Conservation (phyloP, 2,113 vertebrate species). For the Cacatua alba region DNA sequence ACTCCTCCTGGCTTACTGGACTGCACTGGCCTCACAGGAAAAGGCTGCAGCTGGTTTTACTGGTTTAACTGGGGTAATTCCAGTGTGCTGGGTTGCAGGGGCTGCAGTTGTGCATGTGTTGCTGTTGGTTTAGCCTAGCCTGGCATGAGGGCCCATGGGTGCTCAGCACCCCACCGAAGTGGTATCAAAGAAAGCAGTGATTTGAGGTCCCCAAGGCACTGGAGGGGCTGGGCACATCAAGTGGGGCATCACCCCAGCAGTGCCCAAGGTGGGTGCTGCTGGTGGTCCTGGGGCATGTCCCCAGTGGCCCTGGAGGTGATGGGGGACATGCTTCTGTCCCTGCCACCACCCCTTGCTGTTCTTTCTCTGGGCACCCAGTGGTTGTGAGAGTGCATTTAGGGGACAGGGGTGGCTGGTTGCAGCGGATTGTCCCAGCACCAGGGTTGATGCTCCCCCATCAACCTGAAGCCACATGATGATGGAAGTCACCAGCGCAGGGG, state of each 20-base stretch:
- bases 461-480: not conserved
- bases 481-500: not conserved
- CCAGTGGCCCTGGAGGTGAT: not conserved
- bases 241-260: fast-evolving
- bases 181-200: not conserved
- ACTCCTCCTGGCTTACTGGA: fast-evolving
- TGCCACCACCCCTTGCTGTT: not conserved
- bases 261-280: not conserved
- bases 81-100: not conserved
- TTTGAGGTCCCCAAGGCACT: not conserved
- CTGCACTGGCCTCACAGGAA: not conserved
- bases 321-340: not conserved
- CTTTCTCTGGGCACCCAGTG: fast-evolving
- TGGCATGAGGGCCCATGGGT: not conserved
- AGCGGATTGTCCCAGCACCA: no score
- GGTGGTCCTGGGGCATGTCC: not conserved
- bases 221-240: fast-evolving
- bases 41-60: not conserved
- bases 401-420: not conserved
- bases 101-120: not conserved
- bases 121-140: not conserved
- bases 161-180: not conserved
- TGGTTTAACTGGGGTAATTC: not conserved
- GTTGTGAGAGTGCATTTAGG: not conserved
- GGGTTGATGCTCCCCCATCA: not conserved